Base-by-base conservation (phyloP, 2,888 invertebrate species). In the Sthenelais limicola region DNA sequence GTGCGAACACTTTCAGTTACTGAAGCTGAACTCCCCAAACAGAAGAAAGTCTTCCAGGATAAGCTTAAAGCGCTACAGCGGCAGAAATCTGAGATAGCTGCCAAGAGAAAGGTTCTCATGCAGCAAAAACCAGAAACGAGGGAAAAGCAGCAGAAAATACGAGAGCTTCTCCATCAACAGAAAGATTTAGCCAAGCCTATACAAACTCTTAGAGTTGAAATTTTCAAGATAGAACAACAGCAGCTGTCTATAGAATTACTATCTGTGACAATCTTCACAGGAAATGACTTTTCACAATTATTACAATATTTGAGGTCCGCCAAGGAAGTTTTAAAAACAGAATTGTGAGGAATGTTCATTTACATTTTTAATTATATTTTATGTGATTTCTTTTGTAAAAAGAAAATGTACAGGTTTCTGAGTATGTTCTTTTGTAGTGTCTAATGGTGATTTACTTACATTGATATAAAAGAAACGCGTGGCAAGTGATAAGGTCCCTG, bases 161-260 rank as follows among this genome's bases (percentile, higher is more conserved):
- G 62, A 4, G 62, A 35, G 1, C 38, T 62, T 4, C 38, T 62
- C 35, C 38, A 18, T 15, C 2, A 62, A 28, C 35, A 38, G 26
- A 35, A 38, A 5, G 62, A 62, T 4, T 43, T 62, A 12, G n/a
- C 62, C 2, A 35, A 38, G 28, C 62, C 62, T 9, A 62, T 62
- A 18, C 18, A 43, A 26, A 4, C 3, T 26, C 38, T 62, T 1
- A 62, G 24, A n/a, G 62, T 26, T 35, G 38, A 62, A 24, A 12
- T 62, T 5, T 62, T 62, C 24, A 62, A 62, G 15, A 62, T 62
- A 35, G 62, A 62, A 24, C 62, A 62, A 43, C 62, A 62, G 24
- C 21, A 62, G 38, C 38, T 62, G 2, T 62, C 62, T 21, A 3
- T 62, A 24, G 24, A 62, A 43, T 38, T 62, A 3, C 62, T 62